Base-by-base conservation (phyloP, 2,888 invertebrate species). In the Eupithecia abbreviata region DNA sequence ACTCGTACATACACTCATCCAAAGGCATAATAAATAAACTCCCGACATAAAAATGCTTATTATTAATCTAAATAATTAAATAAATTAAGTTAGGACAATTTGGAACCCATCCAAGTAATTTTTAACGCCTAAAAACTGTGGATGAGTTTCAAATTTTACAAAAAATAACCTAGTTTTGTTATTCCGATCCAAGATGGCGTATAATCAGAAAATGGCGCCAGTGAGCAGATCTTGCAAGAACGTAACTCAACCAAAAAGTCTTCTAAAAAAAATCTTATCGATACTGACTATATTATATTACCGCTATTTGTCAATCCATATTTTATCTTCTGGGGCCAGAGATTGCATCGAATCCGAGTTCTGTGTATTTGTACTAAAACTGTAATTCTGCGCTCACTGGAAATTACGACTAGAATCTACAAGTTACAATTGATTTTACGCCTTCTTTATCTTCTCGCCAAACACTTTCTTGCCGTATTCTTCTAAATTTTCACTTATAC, bases 401-500 rank as follows among this genome's bases (percentile, higher is more conserved):
- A 79, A 74, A 77, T 81, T 81, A 74, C 85, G 91, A 91, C 91
- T 90, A 90, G 90, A 90, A 74, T 80, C 82, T 82, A 84, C 77
- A 76, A 68, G 30, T 72, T 68, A 62, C 55, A 76, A 74, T 73
- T 66, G 51, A 69, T 69, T 77, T 86, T 87, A 92, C 76, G 89
- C 84, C 79, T 91, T 90, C 15, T 85, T 86, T 66, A 88, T 83
- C 83, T 92, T 93, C 0, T 90, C 90, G 0, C 92, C 93, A 18
- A 88, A 92, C 45, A 89, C 88, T n/a, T 62, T 62, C 4, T 83
- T 76, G 10, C 76, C 82, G 69, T 85, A 83, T n/a, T 89, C 78
- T 0, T 90, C 85, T 4, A 84, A 76, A 15, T 90, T 88, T 77
- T 92, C 94, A 75, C 95, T 95, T 77, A 95, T 93, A 67, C 94